Evolutionary conservation across 2,797 vertebrate genomes (phyloP).

Genomic region (Gymnoscopelus braueri): DNA sequence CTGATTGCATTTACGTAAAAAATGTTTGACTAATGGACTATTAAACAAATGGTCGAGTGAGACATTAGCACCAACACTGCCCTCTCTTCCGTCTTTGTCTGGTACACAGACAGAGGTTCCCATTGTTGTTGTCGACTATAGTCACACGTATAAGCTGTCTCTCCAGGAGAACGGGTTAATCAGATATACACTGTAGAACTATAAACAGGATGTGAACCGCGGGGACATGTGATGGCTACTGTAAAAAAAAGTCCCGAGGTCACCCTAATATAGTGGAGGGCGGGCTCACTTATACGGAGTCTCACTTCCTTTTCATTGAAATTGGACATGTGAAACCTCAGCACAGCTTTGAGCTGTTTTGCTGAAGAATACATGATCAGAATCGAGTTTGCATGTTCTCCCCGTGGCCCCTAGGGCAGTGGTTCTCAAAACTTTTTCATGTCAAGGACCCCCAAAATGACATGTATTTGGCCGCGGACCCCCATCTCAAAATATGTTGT

Average conservation of each 20-base stretch:
- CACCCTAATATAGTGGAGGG: conserved; percentile 8
- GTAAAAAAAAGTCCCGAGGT: conserved; percentile 5
- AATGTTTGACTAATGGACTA: conserved; percentile 73
- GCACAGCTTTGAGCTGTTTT: no score
- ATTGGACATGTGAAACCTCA: no score
- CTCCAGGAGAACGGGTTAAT: conserved; percentile 11
- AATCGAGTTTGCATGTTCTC: no score
- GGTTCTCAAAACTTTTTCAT: no score
- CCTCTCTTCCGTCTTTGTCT: conserved; percentile 50
- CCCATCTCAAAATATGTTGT: no score
- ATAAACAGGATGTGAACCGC: conserved; percentile 39
- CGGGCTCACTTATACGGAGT: conserved; percentile 4
- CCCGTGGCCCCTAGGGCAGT: no score
- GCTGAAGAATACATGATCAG: no score
- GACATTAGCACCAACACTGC: conserved; percentile 68
- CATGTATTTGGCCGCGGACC: no score
- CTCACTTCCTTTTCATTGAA: conserved; percentile 22
- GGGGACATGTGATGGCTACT: conserved; percentile 4
- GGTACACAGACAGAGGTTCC: conserved; percentile 42
- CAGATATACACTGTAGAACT: not conserved
- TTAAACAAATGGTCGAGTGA: conserved; percentile 78
- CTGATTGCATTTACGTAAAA: conserved; percentile 76
- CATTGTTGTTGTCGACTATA: conserved; percentile 18
- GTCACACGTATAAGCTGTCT: conserved; percentile 29
- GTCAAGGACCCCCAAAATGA: no score